Base-by-base conservation (phyloP, 2,888 invertebrate species). In the Eubasilissa splendida region DNA sequence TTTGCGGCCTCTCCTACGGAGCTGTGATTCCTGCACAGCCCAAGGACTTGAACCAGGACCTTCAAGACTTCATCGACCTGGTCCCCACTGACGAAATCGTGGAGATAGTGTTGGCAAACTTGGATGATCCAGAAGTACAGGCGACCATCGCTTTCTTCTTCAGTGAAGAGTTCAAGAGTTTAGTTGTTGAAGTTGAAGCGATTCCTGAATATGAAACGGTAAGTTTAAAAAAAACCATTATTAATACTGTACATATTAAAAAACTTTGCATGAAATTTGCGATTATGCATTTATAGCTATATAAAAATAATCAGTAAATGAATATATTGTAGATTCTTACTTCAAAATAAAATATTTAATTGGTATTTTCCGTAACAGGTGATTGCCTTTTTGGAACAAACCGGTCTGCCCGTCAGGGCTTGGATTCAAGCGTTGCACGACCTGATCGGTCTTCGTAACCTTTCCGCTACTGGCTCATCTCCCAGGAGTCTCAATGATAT, bases 111-210 rank as follows among this genome's bases (percentile, higher is more conserved):
- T 14, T 54, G 10, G 14, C 22, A 11, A 81, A 75, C 54, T 42
- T 78, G 78, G 60, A 76, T 7, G 81, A 81, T 14, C 78, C 81
- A 33, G 78, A 81, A 66, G 75, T 81, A 2, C 74, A 75, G 52
- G 59, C 59, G 2, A 70, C 73, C 3, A 53, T 81, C 4, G 78
- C 53, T 11, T 81, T 50, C 70, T 53, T 81, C 59, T 78, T 78
- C 78, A 73, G 81, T n/a, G 75, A 78, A 0, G 78, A 81, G 1
- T 81, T 75, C 74, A 70, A 66, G 11, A 31, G n/a, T 4, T 53
- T 81, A 12, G 75, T 78, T 12, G n/a, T 11, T 1, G 71, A 81
- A 50, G 59, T 81, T n/a, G 75, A 56, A 33, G 70, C 68, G 4
- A 68, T 81, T 54, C 75, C 81, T 3, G 78, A 81, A 63, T 81